These are phyloP conservation scores for Scaptomyza tumidula DNA, from an alignment of 2,888 invertebrate genomes.

Conservation along the genomic window DNA sequence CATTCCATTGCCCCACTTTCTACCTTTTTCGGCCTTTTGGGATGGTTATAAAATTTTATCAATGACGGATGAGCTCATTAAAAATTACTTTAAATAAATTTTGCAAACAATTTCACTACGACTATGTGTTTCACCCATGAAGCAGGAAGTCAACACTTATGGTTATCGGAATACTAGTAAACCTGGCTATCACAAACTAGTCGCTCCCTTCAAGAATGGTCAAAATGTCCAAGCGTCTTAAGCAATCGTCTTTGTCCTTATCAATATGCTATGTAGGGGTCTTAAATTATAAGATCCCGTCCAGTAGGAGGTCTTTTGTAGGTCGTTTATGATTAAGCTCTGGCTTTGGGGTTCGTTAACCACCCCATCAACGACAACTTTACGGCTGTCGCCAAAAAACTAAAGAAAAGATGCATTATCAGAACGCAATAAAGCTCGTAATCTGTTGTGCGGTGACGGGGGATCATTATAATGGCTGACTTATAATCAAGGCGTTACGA, in stretches of 20 bases:
- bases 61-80: too few species aligned
- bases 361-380: neutral
- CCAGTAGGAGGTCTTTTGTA: neutral
- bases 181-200: neutral
- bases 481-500: constrained; percentile 21
- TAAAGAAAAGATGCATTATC: constrained; percentile 41
- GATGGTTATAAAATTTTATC: too few species aligned
- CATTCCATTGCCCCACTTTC: constrained; percentile 8
- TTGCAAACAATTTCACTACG: neutral
- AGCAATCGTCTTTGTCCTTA: constrained; percentile 12
- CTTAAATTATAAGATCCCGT: constrained; percentile 1
- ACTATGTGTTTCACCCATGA: constrained; percentile 4
- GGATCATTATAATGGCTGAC: constrained; percentile 41
- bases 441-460: constrained; percentile 32
- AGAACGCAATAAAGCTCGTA: constrained; percentile 49
- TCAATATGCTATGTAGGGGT: constrained; percentile 12
- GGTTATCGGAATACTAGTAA: constrained; percentile 15
- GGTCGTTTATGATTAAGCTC: too few species aligned
- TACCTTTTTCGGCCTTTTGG: neutral
- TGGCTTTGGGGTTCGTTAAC: neutral
- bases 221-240: neutral
- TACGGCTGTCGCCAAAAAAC: constrained; percentile 1
- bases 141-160: constrained; percentile 33
- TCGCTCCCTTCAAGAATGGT: constrained; percentile 1
- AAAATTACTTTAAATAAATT: neutral